Evolutionary conservation across 2,113 vertebrate genomes (phyloP).

Genomic region (Entelurus aequoreus): DNA sequence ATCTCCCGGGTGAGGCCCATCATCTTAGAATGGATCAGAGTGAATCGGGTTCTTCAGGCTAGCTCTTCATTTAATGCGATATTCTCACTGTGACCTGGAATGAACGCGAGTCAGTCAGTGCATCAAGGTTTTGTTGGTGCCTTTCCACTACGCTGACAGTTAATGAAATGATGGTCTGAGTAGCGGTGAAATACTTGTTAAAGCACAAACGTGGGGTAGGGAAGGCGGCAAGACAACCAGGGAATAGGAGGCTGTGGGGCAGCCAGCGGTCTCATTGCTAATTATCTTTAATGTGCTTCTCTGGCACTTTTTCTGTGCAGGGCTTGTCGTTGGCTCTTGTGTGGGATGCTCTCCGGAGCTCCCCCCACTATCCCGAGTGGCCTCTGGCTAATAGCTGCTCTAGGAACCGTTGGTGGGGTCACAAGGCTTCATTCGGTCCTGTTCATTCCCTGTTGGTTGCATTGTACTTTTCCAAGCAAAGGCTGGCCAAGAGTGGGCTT

Average conservation of each 20-base stretch:
- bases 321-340: constrained; percentile 54
- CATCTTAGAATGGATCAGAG: neutral
- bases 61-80: neutral
- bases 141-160: neutral
- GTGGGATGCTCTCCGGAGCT: constrained; percentile 49
- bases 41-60: neutral
- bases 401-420: constrained; percentile 51
- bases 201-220: constrained; percentile 38
- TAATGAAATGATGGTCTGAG: constrained; percentile 6
- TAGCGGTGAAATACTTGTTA: constrained; percentile 16
- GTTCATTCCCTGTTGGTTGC: constrained; percentile 36
- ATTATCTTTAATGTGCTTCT: constrained; percentile 73
- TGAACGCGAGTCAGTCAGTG: neutral
- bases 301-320: constrained; percentile 60
- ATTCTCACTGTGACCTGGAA: neutral
- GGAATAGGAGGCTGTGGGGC: constrained; percentile 34
- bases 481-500: constrained; percentile 53
- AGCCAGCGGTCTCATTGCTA: constrained; percentile 63
- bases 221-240: constrained; percentile 29
- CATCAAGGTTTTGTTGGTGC: neutral
- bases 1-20: neutral
- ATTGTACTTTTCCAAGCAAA: constrained; percentile 18
- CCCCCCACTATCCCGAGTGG: constrained; percentile 28
- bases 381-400: constrained; percentile 55
- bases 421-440: constrained; percentile 30